A percentile compares a stretch with the other conserved stretches of the same genome.
Conservation (phyloP, 1,140 invertebrate species). For the Drosophila subpulchrella region DNA sequence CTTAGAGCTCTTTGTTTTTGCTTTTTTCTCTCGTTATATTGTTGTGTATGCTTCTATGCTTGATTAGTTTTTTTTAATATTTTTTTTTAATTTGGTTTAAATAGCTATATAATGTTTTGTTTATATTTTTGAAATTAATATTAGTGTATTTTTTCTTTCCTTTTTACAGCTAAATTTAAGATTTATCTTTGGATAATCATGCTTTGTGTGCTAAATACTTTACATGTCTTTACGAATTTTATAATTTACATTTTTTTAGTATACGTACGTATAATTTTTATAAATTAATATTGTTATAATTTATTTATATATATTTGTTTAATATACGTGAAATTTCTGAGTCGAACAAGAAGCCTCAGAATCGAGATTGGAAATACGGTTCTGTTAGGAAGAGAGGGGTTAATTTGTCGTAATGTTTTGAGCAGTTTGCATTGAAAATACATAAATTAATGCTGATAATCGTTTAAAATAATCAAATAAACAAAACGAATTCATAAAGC, state of each 20-base stretch:
- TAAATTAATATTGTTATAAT: conserved; percentile 46
- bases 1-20: conserved; percentile 81
- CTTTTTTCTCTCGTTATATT: conserved; percentile 49
- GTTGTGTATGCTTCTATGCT: conserved; percentile 36
- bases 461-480: conserved; percentile 35
- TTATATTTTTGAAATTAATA: conserved; percentile 52
- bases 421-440: conserved; percentile 59
- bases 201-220: conserved; percentile 71
- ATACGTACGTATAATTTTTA: conserved; percentile 50
- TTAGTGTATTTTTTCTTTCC: conserved; percentile 73
- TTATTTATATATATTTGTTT: conserved; percentile 33
- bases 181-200: conserved; percentile 77
- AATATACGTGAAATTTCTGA: conserved; percentile 42
- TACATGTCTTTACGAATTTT: conserved; percentile 71
- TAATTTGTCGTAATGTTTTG: conserved; percentile 34
- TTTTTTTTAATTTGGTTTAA: conserved; percentile 70
- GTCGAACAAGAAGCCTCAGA: conserved; percentile 39
- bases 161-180: conserved; percentile 77
- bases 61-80: conserved; percentile 36
- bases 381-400: conserved; percentile 40
- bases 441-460: conserved; percentile 43
- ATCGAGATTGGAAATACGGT: conserved; percentile 53
- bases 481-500: conserved; percentile 52
- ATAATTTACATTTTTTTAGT: conserved; percentile 63
- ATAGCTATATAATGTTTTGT: conserved; percentile 56